These are phyloP conservation scores for Pelobates cultripes DNA, from an alignment of 2,797 vertebrate genomes.

Conservation along the genomic window DNA sequence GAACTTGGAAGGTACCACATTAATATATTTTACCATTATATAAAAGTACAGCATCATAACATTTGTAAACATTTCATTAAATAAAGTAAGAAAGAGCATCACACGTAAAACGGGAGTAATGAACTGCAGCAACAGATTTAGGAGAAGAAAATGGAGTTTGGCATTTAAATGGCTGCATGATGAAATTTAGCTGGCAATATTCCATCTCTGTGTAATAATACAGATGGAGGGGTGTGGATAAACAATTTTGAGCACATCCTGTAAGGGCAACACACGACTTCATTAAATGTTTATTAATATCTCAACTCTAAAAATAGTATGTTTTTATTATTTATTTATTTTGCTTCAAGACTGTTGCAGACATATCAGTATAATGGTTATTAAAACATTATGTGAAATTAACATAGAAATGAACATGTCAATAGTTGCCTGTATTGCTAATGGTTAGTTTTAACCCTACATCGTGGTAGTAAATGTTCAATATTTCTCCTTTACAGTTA, in stretches of 20 bases:
- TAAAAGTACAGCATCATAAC: neutral
- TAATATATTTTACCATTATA: neutral
- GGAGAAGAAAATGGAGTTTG: neutral
- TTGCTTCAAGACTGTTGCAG: too few relatives aligned
- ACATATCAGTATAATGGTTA: too few relatives aligned
- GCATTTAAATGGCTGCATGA: neutral
- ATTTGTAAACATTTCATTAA: neutral
- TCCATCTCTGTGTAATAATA: neutral
- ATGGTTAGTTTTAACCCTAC: too few relatives aligned
- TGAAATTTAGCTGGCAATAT: neutral
- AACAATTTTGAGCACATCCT: neutral
- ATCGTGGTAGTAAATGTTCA: too few relatives aligned
- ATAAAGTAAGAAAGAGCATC: neutral
- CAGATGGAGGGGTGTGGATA: neutral
- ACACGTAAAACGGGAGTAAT: neutral
- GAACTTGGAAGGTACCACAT: neutral
- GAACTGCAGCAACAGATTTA: neutral
- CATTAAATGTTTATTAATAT: neutral
- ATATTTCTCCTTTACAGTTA: too few relatives aligned
- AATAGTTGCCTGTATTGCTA: too few relatives aligned
- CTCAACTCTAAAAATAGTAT: too few relatives aligned
- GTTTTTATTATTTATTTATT: too few relatives aligned
- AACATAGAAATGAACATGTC: too few relatives aligned
- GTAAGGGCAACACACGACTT: neutral
- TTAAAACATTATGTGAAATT: too few relatives aligned